Percentiles rank a stretch among this genome's conserved stretches.
These are phyloP conservation scores for Podabrus alpinus DNA, from an alignment of 2,888 invertebrate species.

Conservation along the genomic window DNA sequence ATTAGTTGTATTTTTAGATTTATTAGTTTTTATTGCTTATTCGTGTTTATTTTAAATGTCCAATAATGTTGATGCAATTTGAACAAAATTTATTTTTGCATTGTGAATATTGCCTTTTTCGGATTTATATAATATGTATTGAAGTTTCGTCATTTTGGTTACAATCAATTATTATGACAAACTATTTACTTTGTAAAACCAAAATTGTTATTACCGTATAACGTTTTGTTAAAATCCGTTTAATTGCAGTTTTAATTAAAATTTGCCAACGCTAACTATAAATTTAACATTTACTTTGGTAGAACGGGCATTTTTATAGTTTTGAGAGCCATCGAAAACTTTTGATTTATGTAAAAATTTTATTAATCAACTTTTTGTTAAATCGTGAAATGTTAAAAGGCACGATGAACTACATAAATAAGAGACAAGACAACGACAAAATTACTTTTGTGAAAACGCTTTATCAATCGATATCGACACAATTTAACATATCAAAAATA, in stretches of 20 bases:
- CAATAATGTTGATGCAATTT: too few relatives aligned
- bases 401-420: background rate
- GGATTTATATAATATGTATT: too few relatives aligned
- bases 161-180: background rate
- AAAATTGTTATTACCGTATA: background rate
- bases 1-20: too few relatives aligned
- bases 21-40: too few relatives aligned
- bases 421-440: background rate
- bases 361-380: background rate
- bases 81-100: too few relatives aligned
- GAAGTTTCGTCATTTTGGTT: background rate
- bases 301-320: background rate
- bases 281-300: background rate
- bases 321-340: background rate
- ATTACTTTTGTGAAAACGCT: background rate
- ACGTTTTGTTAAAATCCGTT: background rate
- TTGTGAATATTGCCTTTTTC: too few relatives aligned
- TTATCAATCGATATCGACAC: background rate
- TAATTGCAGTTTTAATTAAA: background rate
- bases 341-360: background rate
- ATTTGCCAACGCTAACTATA: background rate
- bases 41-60: too few relatives aligned
- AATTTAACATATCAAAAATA: background rate
- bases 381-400: background rate
- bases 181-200: background rate